A percentile compares a stretch with the other conserved stretches of the same genome.
Evolutionary conservation across 2,888 invertebrate species (phyloP).

Genomic region (Sepioteuthis lessoniana): DNA sequence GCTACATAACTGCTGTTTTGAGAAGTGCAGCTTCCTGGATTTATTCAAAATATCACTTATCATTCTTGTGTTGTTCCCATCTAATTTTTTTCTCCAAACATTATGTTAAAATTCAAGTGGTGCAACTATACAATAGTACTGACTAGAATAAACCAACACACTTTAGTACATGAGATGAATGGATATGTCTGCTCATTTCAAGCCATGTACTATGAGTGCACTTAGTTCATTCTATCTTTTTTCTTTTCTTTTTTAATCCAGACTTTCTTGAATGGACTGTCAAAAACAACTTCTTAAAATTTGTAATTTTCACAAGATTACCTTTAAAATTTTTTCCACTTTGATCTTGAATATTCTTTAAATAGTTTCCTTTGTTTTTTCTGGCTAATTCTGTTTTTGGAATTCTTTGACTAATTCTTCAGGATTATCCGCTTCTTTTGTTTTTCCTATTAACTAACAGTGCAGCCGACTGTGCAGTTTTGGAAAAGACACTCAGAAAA

Average conservation of each 20-base stretch:
- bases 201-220: not conserved
- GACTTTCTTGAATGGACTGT: not conserved
- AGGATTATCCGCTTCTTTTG: not conserved
- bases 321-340: too few relatives aligned
- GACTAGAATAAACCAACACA: not conserved
- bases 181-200: not conserved
- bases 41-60: too few relatives aligned
- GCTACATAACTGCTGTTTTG: too few relatives aligned
- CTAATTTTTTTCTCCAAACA: too few relatives aligned
- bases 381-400: not conserved
- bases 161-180: not conserved
- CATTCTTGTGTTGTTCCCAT: too few relatives aligned
- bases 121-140: too few relatives aligned
- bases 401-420: not conserved
- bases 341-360: too few relatives aligned
- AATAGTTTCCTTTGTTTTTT: not conserved
- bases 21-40: too few relatives aligned
- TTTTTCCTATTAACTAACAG: not conserved
- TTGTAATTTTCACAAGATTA: not conserved
- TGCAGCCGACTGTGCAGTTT: not conserved
- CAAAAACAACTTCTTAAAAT: not conserved
- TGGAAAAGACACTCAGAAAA: not conserved
- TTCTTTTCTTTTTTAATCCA: not conserved
- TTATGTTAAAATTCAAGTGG: too few relatives aligned
- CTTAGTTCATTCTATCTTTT: not conserved